A percentile compares a stretch with the other conserved stretches of the same genome.
Conservation (phyloP, 2,797 vertebrate species). For the Brotula barbata region DNA sequence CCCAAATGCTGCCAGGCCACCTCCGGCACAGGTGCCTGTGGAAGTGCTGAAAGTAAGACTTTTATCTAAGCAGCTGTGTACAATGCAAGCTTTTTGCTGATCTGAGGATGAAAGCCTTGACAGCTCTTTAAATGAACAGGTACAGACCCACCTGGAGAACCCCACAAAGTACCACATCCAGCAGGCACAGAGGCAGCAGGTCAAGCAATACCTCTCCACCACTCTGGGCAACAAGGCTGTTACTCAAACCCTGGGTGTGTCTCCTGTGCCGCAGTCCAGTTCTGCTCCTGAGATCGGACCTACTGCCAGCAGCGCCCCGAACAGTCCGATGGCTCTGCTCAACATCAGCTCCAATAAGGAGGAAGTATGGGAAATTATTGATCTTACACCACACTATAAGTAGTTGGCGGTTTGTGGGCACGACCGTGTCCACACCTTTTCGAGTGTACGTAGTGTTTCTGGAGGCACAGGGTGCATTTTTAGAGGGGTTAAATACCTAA, state of each 20-base stretch:
- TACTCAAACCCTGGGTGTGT: constrained; percentile 79
- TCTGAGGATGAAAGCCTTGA: not conserved
- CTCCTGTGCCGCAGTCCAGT: constrained; percentile 76
- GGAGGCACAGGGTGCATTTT: constrained; percentile 24
- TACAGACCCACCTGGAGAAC: constrained; percentile 93
- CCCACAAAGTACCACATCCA: constrained; percentile 93
- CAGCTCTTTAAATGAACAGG: constrained; percentile 68
- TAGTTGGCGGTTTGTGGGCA: constrained; percentile 15
- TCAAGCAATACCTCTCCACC: constrained; percentile 91
- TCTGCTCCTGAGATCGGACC: constrained; percentile 77
- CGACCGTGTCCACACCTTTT: no score
- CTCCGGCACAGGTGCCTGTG: constrained; percentile 88
- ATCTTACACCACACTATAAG: no score
- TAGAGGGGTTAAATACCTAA: constrained; percentile 50
- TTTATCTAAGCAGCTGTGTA: not conserved
- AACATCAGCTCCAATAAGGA: constrained; percentile 90
- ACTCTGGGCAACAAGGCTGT: constrained; percentile 85
- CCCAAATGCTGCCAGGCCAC: constrained; percentile 70
- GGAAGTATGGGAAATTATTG: constrained; percentile 79
- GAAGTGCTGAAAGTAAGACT: constrained; percentile 88
- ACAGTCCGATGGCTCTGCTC: constrained; percentile 89
- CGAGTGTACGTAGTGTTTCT: constrained; percentile 14
- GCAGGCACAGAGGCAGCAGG: constrained; percentile 90
- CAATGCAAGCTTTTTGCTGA: not conserved
- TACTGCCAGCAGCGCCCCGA: constrained; percentile 81